These are phyloP conservation scores for Patiria miniata DNA, from an alignment of 35 echinoderm and acorn worm genomes.

Conservation along the genomic window DNA sequence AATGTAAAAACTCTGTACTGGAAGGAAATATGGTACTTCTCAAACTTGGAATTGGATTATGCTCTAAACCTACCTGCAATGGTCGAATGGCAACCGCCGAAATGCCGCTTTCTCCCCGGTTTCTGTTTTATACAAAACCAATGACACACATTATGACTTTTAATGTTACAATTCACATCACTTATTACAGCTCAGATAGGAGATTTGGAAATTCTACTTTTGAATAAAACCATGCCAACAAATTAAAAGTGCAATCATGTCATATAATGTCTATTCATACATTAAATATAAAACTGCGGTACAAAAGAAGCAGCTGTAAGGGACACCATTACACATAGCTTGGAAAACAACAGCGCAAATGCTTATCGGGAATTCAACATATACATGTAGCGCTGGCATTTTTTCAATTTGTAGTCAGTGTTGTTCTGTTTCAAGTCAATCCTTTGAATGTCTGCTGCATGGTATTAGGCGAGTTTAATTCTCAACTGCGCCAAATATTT, in stretches of 20 bases:
- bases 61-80: conserved; percentile 82
- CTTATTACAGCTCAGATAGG: neutral
- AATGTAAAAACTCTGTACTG: neutral
- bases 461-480: neutral
- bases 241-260: too few relatives aligned
- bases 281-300: too few relatives aligned
- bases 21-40: neutral
- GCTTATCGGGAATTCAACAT: too few relatives aligned
- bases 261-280: too few relatives aligned
- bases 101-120: conserved; percentile 72
- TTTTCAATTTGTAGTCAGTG: neutral
- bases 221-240: neutral
- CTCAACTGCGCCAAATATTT: neutral
- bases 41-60: neutral
- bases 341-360: too few relatives aligned
- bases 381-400: neutral
- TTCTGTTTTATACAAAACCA: conserved; percentile 35
- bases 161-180: neutral
- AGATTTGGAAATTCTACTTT: neutral
- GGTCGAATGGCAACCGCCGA: conserved; percentile 91
- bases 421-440: neutral
- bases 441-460: neutral
- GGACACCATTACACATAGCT: too few relatives aligned
- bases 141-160: neutral
- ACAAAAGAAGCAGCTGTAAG: too few relatives aligned